Evolutionary conservation across 2,888 invertebrate genomes (phyloP).

Genomic region (Tipula lateralis): DNA sequence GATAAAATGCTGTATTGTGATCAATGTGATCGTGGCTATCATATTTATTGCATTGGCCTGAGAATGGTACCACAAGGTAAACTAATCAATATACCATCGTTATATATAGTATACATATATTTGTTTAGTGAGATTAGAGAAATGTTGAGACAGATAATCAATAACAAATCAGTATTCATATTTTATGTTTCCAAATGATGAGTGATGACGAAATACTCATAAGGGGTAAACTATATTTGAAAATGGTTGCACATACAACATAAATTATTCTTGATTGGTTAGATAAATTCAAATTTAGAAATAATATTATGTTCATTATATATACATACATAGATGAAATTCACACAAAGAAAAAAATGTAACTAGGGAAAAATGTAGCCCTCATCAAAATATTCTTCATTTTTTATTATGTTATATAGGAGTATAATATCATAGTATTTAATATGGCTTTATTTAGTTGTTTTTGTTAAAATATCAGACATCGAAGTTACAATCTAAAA

Average conservation of each 20-base stretch:
- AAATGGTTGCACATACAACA: not conserved
- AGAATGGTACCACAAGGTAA: conserved; percentile 71
- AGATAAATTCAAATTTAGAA: not conserved
- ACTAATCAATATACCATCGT: no score
- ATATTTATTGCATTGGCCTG: conserved; percentile 85
- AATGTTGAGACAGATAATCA: not conserved
- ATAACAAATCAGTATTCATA: not conserved
- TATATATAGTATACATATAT: not conserved
- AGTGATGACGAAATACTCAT: not conserved
- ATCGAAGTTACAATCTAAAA: no score
- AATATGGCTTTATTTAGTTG: no score
- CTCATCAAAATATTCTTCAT: no score
- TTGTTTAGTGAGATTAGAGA: conserved; percentile 11
- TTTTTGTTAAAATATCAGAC: no score
- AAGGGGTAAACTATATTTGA: not conserved
- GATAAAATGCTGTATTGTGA: conserved; percentile 94
- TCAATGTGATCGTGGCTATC: conserved; percentile 90
- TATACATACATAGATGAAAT: no score
- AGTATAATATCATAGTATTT: no score
- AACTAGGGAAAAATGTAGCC: no score
- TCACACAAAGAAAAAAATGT: no score
- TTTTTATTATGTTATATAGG: no score
- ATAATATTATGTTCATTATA: not conserved
- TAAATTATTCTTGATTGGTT: not conserved
- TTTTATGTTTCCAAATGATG: conserved; percentile 3